Percentiles rank a stretch among this genome's conserved stretches.
These are phyloP conservation scores for Drosophila anceps DNA, from an alignment of 2,888 invertebrate genomes.

Conservation along the genomic window DNA sequence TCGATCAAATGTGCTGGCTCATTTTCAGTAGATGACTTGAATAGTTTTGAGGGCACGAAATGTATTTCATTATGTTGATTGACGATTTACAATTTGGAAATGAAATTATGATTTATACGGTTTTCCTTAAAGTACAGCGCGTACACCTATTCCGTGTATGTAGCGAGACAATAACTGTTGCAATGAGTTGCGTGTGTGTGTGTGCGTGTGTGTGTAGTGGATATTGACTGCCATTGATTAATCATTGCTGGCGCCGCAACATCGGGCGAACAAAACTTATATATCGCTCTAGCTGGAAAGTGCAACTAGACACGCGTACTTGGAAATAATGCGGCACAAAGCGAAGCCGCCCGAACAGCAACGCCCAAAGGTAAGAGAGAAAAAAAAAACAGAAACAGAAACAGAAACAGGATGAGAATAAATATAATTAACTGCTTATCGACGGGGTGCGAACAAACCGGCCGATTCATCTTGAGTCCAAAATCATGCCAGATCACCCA, in stretches of 20 bases:
- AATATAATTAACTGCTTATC: conserved; percentile 79
- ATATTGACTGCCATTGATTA: conserved; percentile 76
- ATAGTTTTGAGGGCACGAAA: conserved; percentile 34
- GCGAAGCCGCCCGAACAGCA: conserved; percentile 59
- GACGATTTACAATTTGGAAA: conserved; percentile 75
- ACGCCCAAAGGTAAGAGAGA: conserved; percentile 51
- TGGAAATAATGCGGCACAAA: conserved; percentile 68
- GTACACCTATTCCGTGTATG: conserved; percentile 7
- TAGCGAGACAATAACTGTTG: conserved; percentile 46
- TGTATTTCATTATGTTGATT: conserved; percentile 75
- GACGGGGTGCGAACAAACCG: conserved; percentile 77
- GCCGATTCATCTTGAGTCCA: conserved; percentile 69
- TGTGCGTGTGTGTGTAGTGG: conserved; percentile 30
- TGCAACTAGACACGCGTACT: conserved; percentile 78
- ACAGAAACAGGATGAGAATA: conserved; percentile 67
- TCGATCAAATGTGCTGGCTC: conserved; percentile 70
- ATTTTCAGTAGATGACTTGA: conserved; percentile 62
- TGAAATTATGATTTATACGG: conserved; percentile 76
- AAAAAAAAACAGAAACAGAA: conserved; percentile 2
- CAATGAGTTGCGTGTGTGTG: conserved; percentile 42
- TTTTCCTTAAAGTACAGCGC: conserved; percentile 41
- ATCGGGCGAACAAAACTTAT: conserved; percentile 34
- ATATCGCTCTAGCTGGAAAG: conserved; percentile 54
- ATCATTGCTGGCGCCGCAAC: conserved; percentile 74
- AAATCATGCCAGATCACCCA: conserved; percentile 73